Evolutionary conservation across 2,797 vertebrate genomes (phyloP), one percentile per base, ranked within the genome.

Genomic region (Triplophysa bombifrons): DNA sequence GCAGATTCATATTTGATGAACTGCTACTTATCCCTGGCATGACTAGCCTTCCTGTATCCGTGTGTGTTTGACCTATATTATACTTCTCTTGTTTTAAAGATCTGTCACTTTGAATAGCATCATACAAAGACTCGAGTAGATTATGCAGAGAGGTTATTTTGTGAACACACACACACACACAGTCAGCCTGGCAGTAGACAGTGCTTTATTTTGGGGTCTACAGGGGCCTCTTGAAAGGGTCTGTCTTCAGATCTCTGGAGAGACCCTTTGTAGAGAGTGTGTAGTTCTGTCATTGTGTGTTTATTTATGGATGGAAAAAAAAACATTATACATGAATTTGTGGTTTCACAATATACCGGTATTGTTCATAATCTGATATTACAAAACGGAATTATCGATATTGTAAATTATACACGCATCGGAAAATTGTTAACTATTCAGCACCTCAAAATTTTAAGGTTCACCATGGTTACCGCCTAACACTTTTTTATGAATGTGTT

Each of bases 1-100:
- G 60, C 53, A 72, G 67, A 89, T 91, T 72, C 84, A 88, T 89
- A 85, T 92, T 91, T 91, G 82, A 92, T 91, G 87, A 90, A 83
- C 80, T 78, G 74, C 79, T 84, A 63, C 79, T 88, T 74, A 50
- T 30, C 34, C 63, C 58, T 71, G 63, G 20, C 38, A 44, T 38
- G 51, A 74, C 38, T 60, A 55, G 19, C 17, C 38, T 71, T 20
- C 30, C 4, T 46, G 50, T 46, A 20, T 72, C 2, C n/a, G 17
- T 68, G 76, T 76, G 61, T 72, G 27, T 44, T 64, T 64, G 61
- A 64, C 61, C 61, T 64, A 38, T 38, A 38, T 64, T 19, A n/a
- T 16, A 19, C 30, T 11, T 30, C 27, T 63, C 61, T 63, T 38
- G 27, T 63, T 63, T 63, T 63, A 63, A 17, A 34, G 61, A 63